Conservation (phyloP, 2,888 invertebrate species). For the Lithosia quadra region DNA sequence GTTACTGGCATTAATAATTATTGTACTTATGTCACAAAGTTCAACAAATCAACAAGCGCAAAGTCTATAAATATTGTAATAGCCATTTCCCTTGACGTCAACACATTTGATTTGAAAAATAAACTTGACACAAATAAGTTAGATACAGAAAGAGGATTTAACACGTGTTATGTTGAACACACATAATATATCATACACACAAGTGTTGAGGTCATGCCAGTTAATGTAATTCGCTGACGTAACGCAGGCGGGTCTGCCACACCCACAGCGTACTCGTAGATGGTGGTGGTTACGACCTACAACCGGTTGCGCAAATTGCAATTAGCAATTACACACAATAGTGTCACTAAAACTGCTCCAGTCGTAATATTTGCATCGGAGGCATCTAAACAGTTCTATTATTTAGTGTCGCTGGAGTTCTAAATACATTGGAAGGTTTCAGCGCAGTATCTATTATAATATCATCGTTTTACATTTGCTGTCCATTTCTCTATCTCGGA, state of each 20-base stretch:
- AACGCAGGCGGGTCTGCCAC: slow-evolving; percentile 47
- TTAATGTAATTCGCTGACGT: slow-evolving; percentile 36
- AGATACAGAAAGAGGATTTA: not conserved
- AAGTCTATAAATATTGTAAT: not conserved
- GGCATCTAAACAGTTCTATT: not conserved
- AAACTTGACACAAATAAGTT: not conserved
- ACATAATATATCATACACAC: not conserved
- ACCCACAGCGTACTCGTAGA: slow-evolving; percentile 42
- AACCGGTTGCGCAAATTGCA: slow-evolving; percentile 26
- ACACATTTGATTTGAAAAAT: not conserved
- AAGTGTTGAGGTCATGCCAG: slow-evolving; percentile 22
- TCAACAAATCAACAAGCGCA: not conserved
- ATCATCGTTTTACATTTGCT: too few species aligned
- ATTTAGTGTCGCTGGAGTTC: not conserved
- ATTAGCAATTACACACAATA: not conserved
- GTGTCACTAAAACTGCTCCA: not conserved
- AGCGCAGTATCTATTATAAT: too few species aligned
- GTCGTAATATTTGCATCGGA: not conserved
- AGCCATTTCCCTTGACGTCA: not conserved
- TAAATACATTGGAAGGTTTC: too few species aligned
- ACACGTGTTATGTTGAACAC: not conserved
- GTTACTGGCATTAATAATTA: not conserved
- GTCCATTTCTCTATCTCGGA: too few species aligned
- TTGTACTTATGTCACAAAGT: not conserved
- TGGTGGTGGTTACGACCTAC: slow-evolving; percentile 24